Conservation (phyloP, 1,140 invertebrate species). For the Neoseiulus cucumeris region DNA sequence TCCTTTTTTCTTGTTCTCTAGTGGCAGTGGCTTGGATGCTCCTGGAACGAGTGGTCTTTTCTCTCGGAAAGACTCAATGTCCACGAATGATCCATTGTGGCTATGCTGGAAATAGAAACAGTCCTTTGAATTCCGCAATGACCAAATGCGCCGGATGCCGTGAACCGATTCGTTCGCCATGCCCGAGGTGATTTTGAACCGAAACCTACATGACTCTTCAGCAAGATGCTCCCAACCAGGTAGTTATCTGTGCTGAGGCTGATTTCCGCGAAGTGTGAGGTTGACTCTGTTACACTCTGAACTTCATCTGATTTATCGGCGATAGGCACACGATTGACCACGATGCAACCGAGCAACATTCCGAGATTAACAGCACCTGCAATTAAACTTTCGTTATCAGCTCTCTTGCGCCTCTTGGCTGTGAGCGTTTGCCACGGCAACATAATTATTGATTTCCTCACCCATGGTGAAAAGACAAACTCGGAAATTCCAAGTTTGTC, state of each 20-base stretch:
- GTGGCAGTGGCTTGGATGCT: not conserved
- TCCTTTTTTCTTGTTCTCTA: not conserved
- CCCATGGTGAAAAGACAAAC: not conserved
- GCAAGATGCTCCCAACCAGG: not conserved
- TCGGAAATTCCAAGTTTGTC: not conserved
- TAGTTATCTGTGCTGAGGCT: constrained; percentile 1
- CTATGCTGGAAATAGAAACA: not conserved
- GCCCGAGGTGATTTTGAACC: no score
- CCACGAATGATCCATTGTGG: not conserved
- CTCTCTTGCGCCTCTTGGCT: no score
- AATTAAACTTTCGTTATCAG: not conserved
- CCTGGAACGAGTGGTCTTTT: not conserved
- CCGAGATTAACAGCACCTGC: not conserved
- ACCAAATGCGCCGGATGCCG: no score
- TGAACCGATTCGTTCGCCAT: no score
- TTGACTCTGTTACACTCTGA: not conserved
- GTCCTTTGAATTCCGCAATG: no score
- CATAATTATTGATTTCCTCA: not conserved
- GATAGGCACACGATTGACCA: not conserved
- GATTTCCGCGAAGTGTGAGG: not conserved
- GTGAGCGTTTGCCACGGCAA: no score
- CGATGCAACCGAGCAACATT: not conserved
- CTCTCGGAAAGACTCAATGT: not conserved
- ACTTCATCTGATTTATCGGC: not conserved
- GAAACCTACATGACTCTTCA: not conserved